These are phyloP conservation scores for Philaethria dido DNA, from an alignment of 2,888 invertebrate species.

Conservation along the genomic window DNA sequence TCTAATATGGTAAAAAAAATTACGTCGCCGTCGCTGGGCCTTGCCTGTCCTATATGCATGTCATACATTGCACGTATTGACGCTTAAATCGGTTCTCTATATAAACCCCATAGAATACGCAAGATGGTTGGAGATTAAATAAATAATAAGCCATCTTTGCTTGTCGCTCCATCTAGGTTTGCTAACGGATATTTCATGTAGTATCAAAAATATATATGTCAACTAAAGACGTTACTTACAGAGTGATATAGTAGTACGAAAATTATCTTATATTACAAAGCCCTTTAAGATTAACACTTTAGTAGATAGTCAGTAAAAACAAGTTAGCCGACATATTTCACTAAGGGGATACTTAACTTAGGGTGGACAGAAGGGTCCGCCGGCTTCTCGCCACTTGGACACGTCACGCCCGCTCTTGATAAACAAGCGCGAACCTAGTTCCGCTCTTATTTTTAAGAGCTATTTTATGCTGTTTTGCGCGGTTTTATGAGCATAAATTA, in stretches of 20 bases:
- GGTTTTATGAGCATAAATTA: neutral
- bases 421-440: conserved; percentile 27
- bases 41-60: too few relatives aligned
- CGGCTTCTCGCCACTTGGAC: conserved; percentile 67
- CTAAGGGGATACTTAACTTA: conserved; percentile 59
- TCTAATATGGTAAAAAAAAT: too few relatives aligned
- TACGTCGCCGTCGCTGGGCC: too few relatives aligned
- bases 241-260: neutral
- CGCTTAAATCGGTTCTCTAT: too few relatives aligned
- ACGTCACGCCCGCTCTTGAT: conserved; percentile 57
- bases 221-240: too few relatives aligned
- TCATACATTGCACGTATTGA: too few relatives aligned
- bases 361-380: conserved; percentile 53
- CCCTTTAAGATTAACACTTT: conserved; percentile 3
- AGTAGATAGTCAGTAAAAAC: conserved; percentile 17
- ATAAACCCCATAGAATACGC: too few relatives aligned
- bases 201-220: too few relatives aligned
- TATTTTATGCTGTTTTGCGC: neutral
- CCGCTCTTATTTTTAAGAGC: conserved; percentile 14
- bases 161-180: too few relatives aligned
- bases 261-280: neutral
- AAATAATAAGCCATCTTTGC: too few relatives aligned
- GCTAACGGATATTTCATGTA: too few relatives aligned
- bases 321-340: conserved; percentile 33
- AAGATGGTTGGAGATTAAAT: too few relatives aligned